A percentile compares a stretch with the other conserved stretches of the same genome.
Conservation (phyloP, 1,140 invertebrate species). For the Odontomachus brunneus region DNA sequence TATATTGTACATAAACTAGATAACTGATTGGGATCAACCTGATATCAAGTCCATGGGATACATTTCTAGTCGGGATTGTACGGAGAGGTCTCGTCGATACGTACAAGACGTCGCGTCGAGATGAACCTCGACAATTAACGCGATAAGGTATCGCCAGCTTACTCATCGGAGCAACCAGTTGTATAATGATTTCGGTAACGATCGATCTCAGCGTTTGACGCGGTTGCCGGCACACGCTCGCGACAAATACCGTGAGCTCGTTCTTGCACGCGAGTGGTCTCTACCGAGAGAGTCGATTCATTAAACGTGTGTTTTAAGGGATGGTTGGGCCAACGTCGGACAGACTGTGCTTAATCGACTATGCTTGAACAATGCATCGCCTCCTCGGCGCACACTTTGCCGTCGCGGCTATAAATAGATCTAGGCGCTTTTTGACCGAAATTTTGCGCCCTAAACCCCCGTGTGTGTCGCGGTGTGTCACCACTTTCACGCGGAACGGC, state of each 20-base stretch:
- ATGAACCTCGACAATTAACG: constrained; percentile 17
- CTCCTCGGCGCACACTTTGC: not conserved
- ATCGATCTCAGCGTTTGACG: not conserved
- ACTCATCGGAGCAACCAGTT: not conserved
- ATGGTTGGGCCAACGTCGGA: constrained; percentile 2
- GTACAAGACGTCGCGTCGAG: not conserved
- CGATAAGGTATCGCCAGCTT: not conserved
- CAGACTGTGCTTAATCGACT: constrained; percentile 62
- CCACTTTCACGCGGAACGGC: constrained; percentile 12
- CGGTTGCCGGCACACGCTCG: not conserved
- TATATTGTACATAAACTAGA: no score
- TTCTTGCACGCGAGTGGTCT: not conserved
- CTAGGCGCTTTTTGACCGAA: not conserved
- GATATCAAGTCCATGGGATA: no score
- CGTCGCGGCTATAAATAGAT: constrained; percentile 56
- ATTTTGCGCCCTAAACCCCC: constrained; percentile 24
- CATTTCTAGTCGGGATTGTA: no score
- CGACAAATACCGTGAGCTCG: not conserved
- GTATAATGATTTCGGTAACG: not conserved
- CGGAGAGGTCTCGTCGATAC: constrained; percentile 1
- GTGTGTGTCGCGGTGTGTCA: not conserved
- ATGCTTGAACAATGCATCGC: constrained; percentile 67
- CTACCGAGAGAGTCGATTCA: constrained; percentile 62
- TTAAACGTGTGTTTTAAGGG: constrained; percentile 42
- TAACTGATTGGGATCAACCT: no score